Evolutionary conservation across 2,113 vertebrate genomes (phyloP).

Genomic region (Oreamnos americanus): DNA sequence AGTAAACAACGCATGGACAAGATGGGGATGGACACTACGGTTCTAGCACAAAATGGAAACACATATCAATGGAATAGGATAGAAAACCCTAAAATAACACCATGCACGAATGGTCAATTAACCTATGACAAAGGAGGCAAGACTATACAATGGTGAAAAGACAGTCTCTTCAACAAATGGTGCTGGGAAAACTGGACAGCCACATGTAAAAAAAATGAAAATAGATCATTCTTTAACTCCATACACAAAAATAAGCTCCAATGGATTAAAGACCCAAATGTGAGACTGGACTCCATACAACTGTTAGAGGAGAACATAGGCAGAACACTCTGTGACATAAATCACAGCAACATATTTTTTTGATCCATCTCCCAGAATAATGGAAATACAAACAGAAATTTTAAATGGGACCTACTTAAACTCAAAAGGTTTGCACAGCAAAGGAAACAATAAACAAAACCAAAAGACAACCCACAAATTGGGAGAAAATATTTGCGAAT

Average conservation of each 20-base stretch:
- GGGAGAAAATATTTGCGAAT: background rate
- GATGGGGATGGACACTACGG: rapidly evolving
- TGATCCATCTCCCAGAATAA: background rate
- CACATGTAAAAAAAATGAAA: background rate
- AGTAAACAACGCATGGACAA: rapidly evolving
- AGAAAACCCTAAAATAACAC: background rate
- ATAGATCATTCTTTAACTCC: background rate
- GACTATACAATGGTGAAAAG: background rate
- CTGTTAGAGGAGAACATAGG: background rate
- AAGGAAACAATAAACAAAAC: background rate
- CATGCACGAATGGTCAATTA: background rate
- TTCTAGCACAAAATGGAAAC: background rate
- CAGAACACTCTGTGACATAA: background rate
- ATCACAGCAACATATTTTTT: background rate
- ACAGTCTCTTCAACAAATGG: background rate
- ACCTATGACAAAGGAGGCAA: background rate
- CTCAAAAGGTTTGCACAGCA: background rate
- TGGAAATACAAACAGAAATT: background rate
- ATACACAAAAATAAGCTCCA: background rate
- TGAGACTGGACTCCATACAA: background rate
- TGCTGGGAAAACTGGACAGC: background rate
- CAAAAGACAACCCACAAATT: background rate
- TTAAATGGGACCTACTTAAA: background rate
- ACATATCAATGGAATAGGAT: background rate
- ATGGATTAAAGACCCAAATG: background rate